Percentiles rank a stretch among this genome's conserved stretches.
These are phyloP conservation scores for Corythoichthys intestinalis DNA, from an alignment of 2,113 vertebrate species.

Conservation along the genomic window DNA sequence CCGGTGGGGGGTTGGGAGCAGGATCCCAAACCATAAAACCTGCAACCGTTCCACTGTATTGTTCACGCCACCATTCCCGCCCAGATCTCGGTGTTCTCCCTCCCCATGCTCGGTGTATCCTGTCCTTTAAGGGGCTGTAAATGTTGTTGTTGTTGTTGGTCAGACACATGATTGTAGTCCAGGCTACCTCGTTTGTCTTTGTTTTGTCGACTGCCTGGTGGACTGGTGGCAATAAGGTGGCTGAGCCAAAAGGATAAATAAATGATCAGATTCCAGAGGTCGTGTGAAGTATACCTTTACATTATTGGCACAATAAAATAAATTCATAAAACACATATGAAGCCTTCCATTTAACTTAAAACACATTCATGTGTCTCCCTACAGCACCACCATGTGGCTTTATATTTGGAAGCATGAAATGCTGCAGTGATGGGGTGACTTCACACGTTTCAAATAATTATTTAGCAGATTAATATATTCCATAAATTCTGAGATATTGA, in stretches of 20 bases:
- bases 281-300: constrained; percentile 22
- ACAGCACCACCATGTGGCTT: constrained; percentile 76
- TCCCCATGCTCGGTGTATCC: constrained; percentile 60
- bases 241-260: constrained; percentile 26
- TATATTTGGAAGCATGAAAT: constrained; percentile 3
- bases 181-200: constrained; percentile 42
- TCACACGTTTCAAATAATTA: not conserved
- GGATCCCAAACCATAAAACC: constrained; percentile 70
- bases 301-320: constrained; percentile 25
- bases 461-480: not conserved
- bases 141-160: constrained; percentile 53
- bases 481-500: not conserved
- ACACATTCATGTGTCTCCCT: constrained; percentile 65
- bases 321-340: constrained; percentile 27
- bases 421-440: constrained; percentile 7
- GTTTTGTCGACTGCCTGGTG: constrained; percentile 39
- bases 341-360: constrained; percentile 25
- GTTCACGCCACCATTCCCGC: constrained; percentile 64
- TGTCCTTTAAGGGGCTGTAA: constrained; percentile 67
- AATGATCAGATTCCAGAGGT: constrained; percentile 25
- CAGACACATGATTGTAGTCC: constrained; percentile 46
- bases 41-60: constrained; percentile 72
- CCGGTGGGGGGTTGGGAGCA: constrained; percentile 66
- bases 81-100: constrained; percentile 57
- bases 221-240: constrained; percentile 35